Percentiles rank a stretch among this genome's conserved stretches.
phyloP scores from a whole-genome alignment of 64 coral and sea anemone genomes.

The Montipora foliosa region DNA sequence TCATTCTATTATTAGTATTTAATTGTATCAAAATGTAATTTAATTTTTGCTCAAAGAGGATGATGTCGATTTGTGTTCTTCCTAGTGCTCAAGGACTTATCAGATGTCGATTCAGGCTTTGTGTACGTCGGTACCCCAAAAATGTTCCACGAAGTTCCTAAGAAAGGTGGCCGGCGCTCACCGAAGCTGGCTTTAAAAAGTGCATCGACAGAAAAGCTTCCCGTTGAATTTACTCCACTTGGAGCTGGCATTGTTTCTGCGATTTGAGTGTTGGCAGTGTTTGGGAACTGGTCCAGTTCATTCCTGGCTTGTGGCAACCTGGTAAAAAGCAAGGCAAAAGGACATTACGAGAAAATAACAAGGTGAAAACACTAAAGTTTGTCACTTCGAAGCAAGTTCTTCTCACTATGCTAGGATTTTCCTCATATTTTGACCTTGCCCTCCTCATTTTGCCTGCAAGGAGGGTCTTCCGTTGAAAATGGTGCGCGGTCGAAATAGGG shows the following conservation, averaged over 20 bases:
- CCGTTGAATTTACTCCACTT: conserved; percentile 62
- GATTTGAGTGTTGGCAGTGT: background rate
- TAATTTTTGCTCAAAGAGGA: background rate
- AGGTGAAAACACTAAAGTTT: background rate
- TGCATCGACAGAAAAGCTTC: conserved; percentile 74
- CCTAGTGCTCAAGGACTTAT: background rate
- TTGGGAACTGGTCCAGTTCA: background rate
- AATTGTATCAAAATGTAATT: too few species aligned
- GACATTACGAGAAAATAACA: background rate
- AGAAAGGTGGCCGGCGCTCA: conserved; percentile 13
- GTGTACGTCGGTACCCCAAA: conserved; percentile 68
- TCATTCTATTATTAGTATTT: too few species aligned
- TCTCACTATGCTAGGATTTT: too few species aligned
- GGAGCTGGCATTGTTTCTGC: background rate
- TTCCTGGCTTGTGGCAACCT: background rate
- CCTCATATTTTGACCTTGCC: too few species aligned
- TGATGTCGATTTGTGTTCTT: background rate
- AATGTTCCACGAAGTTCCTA: conserved; percentile 84
- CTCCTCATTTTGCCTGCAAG: too few species aligned
- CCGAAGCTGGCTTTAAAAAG: conserved; percentile 69
- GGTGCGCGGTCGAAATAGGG: too few species aligned
- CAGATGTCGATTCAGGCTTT: background rate
- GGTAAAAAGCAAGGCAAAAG: background rate
- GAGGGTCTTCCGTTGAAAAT: too few species aligned
- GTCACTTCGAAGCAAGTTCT: too few species aligned